These are phyloP conservation scores for Magallana gigas DNA, from an alignment of 1,140 invertebrate genomes.

Conservation along the genomic window DNA sequence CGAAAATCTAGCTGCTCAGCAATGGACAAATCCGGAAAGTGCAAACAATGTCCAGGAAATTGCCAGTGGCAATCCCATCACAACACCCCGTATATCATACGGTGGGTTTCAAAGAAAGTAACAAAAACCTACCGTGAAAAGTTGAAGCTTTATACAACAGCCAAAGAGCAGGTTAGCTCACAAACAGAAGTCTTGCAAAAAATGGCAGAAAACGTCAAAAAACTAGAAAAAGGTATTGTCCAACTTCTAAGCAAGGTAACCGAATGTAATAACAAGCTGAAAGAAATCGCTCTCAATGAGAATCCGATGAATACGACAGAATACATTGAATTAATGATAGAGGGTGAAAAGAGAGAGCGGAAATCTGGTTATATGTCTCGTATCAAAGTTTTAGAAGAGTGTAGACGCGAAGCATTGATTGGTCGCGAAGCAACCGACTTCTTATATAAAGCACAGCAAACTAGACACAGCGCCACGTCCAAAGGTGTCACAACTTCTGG, in stretches of 20 bases:
- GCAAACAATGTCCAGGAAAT: conserved; percentile 45
- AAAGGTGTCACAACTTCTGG: background rate
- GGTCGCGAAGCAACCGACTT: background rate
- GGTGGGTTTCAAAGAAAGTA: conserved; percentile 16
- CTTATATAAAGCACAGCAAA: background rate
- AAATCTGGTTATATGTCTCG: conserved; percentile 1
- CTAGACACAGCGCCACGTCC: background rate
- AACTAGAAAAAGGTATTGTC: background rate
- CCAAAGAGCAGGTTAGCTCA: background rate
- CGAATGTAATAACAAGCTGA: conserved; percentile 38
- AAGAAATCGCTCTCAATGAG: conserved; percentile 42
- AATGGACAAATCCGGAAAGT: conserved; percentile 40
- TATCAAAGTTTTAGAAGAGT: conserved; percentile 35
- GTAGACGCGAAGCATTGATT: conserved; percentile 1
- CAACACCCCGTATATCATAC: conserved; percentile 48
- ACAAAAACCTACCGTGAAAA: conserved; percentile 45
- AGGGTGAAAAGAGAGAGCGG: conserved; percentile 29
- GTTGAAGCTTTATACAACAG: conserved; percentile 26
- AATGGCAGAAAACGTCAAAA: conserved; percentile 31
- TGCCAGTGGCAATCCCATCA: conserved; percentile 53
- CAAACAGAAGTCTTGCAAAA: conserved; percentile 13
- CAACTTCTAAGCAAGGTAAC: background rate
- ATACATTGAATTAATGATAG: conserved; percentile 49
- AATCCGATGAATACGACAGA: conserved; percentile 34
- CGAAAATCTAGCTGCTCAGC: conserved; percentile 41